Base-by-base conservation (phyloP, 2,888 invertebrate genomes). In the Amphipyra berbera region DNA sequence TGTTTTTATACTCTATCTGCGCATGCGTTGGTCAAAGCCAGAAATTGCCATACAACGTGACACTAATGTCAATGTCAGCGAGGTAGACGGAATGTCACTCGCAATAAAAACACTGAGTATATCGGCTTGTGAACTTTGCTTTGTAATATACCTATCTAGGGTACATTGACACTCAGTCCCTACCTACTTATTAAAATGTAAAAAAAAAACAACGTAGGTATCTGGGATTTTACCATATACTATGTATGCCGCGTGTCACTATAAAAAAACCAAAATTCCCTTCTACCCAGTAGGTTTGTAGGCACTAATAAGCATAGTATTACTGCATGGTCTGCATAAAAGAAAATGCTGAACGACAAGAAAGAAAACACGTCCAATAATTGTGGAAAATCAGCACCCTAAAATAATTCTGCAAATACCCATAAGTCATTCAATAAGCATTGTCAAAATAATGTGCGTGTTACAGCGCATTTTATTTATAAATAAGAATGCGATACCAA, bases 11-110 rank as follows among this genome's bases (percentile, higher is more conserved):
- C 21, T 21, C 21, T 21, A 21, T 21, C 14, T 37, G 38, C n/a
- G 45, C n/a, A 21, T 35, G 41, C 15, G 8, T 21, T 12, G 12
- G 33, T 14, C 9, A 48, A 45, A 41, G 15, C 46, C 33, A 27
- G 54, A 37, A 63, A 63, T 55, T 46, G 54, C 41, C 12, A 46
- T 53, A 62, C n/a, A 42, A 42, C 65, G 42, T 68, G 55, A 72
- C 42, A 42, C n/a, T 50, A 50, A 68, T 72, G 55, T 50, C 55
- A 72, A 65, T 72, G 47, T 47, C 73, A 72, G n/a, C n/a, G 35
- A 42, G 6, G n/a, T 46, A 37, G 15, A 44, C 14, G 40, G 49
- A 55, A 71, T 71, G 21, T 30, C n/a, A n/a, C n/a, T n/a, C 33
- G 21, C 40, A 50, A 49, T 15, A 46, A 70, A n/a, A 68, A 30